Conservation (phyloP, 2,888 invertebrate species). For the Amblyteles armatorius region DNA sequence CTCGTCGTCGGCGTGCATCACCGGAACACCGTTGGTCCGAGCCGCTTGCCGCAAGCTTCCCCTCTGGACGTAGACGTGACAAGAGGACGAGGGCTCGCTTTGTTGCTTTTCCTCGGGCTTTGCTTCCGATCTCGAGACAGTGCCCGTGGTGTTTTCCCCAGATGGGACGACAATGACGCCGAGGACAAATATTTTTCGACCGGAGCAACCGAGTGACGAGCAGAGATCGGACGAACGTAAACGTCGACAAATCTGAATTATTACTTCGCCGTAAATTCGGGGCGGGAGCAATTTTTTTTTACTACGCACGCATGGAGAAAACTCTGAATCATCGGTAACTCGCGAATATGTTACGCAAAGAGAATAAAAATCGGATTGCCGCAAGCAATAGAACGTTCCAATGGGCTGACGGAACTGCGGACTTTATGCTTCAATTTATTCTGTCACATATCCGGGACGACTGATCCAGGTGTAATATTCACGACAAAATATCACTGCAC, state of each 20-base stretch:
- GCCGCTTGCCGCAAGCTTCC: conserved; percentile 51
- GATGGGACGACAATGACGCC: conserved; percentile 53
- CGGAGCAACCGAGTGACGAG: conserved; percentile 42
- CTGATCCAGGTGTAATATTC: too few relatives aligned
- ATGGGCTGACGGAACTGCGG: too few relatives aligned
- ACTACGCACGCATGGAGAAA: too few relatives aligned
- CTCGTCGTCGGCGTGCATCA: conserved; percentile 36
- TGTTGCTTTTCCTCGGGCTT: conserved; percentile 59
- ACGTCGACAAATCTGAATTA: conserved; percentile 14
- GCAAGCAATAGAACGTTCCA: too few relatives aligned
- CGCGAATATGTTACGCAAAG: too few relatives aligned
- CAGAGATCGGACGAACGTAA: conserved; percentile 34
- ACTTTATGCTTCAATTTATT: too few relatives aligned
- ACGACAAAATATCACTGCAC: too few relatives aligned
- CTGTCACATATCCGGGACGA: too few relatives aligned
- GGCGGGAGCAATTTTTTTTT: neutral
- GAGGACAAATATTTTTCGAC: conserved; percentile 41
- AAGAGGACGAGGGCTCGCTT: conserved; percentile 52
- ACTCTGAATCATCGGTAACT: too few relatives aligned
- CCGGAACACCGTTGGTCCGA: conserved; percentile 35
- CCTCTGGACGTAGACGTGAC: conserved; percentile 49
- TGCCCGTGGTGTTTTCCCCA: conserved; percentile 56
- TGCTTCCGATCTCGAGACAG: conserved; percentile 63
- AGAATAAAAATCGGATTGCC: too few relatives aligned
- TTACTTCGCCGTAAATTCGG: neutral